Evolutionary conservation across 2,113 vertebrate species (phyloP).

Genomic region (Semnornis frantzii): DNA sequence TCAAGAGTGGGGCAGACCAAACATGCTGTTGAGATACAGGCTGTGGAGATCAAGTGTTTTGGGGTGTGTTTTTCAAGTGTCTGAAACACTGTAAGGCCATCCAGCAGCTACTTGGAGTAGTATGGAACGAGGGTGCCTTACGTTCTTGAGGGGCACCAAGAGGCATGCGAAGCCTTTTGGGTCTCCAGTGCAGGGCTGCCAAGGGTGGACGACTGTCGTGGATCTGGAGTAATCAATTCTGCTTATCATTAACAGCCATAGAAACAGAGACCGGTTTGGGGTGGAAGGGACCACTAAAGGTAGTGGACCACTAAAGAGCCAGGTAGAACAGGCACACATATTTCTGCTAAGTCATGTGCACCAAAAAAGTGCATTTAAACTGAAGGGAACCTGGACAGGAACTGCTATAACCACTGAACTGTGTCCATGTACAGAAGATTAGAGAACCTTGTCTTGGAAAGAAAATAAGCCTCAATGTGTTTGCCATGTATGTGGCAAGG

Average conservation of each 20-base stretch:
- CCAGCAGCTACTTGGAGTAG: not conserved
- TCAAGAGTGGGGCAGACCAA: not conserved
- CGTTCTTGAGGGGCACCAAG: not conserved
- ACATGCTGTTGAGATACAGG: not conserved
- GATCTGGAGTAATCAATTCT: not conserved
- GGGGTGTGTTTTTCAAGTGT: not conserved
- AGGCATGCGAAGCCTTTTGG: not conserved
- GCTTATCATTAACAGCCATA: not conserved
- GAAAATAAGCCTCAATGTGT: not conserved
- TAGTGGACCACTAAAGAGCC: no score
- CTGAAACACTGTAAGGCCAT: not conserved
- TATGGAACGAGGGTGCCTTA: not conserved
- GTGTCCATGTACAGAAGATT: not conserved
- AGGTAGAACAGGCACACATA: not conserved
- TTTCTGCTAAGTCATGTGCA: not conserved
- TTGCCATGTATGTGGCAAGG: not conserved
- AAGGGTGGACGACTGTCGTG: not conserved
- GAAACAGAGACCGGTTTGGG: no score
- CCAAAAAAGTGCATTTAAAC: not conserved
- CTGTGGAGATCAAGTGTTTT: constrained; percentile 39
- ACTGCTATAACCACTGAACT: not conserved
- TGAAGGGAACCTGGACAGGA: not conserved
- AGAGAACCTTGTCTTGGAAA: not conserved
- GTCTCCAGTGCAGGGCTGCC: not conserved
- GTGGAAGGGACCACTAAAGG: no score